Base-by-base conservation (phyloP, 2,797 vertebrate genomes). In the Xyrichtys novacula region DNA sequence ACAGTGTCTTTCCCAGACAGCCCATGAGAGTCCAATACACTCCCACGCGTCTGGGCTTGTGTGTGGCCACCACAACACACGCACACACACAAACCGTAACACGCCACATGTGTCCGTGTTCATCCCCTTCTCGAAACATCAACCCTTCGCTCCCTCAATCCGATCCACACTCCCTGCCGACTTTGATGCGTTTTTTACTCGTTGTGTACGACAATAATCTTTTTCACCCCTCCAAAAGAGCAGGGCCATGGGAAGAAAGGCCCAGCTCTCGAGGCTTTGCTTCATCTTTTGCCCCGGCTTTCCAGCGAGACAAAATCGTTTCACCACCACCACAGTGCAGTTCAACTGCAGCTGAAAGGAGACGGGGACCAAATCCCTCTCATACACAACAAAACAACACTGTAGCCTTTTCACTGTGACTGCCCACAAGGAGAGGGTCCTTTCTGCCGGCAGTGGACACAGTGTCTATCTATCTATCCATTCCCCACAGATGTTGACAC, bases 401-500 rank as follows among this genome's bases (percentile, higher is more conserved):
- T 94, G 94, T 94, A 94, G 94, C 94, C 95, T 94, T 95, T 91
- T 95, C 93, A 90, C 90, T 92, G 67, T 80, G 94, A 92, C 92
- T 91, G 82, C 85, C 74, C 60, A 85, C 80, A 92, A 93, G 87
- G 85, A 96, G 95, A 93, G 90, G 88, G 91, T 85, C 81, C 78
- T 93, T 95, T 95, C 91, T 94, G 91, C 80, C 66, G 14, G 19
- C 17, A 79, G 76, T 53, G 74, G 93, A 95, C 93, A 92, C 92
- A 73, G 85, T 85, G 85, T 91, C 89, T 78, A 56, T 91, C 84
- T 89, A 66, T 86, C 86, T 60, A 78, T 83, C 66, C 53, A 48
- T 78, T 87, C 88, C 92, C 84, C 95, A 95, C 96, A 97, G 96
- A 97, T 97, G 97, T 95, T 96, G 96, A 95, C 96, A 94, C 95